Evolutionary conservation across 1,140 invertebrate species (phyloP).

Genomic region (Drosophila lini): DNA sequence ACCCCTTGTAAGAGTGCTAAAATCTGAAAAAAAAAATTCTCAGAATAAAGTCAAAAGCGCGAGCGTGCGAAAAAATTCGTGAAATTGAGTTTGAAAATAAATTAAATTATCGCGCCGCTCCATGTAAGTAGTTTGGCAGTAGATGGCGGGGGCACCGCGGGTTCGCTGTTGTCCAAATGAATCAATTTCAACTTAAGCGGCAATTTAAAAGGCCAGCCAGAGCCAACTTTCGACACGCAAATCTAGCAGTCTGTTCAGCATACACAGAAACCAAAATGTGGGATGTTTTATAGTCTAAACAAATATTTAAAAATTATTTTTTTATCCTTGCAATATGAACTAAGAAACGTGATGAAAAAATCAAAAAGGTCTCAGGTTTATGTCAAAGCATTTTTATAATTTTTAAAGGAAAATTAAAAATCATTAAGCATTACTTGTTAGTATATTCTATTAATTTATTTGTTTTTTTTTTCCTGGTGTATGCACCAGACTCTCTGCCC

Average conservation of each 20-base stretch:
- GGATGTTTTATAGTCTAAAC: background rate
- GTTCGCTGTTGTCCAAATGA: constrained; percentile 53
- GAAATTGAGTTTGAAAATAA: constrained; percentile 78
- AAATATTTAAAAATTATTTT: too few relatives aligned
- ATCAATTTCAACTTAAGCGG: constrained; percentile 77
- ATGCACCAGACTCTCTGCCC: background rate
- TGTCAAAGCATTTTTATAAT: too few relatives aligned
- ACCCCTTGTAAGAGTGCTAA: constrained; percentile 1
- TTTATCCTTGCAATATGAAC: too few relatives aligned
- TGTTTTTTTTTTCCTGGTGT: background rate
- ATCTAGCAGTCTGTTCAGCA: constrained; percentile 26
- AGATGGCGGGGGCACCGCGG: constrained; percentile 14
- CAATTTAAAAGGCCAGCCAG: constrained; percentile 65
- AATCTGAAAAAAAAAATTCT: constrained; percentile 45
- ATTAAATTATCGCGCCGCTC: constrained; percentile 69
- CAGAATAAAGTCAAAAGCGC: constrained; percentile 56
- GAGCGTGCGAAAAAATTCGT: constrained; percentile 45
- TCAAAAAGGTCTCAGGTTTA: too few relatives aligned
- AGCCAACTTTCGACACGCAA: constrained; percentile 69
- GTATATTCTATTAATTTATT: too few relatives aligned
- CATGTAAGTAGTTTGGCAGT: constrained; percentile 64
- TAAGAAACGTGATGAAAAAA: too few relatives aligned
- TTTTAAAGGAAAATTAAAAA: too few relatives aligned
- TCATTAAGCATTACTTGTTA: too few relatives aligned
- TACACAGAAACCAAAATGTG: background rate